A percentile compares a stretch with the other conserved stretches of the same genome.
These are phyloP conservation scores for Nematopogon swammerdamellus DNA, from an alignment of 2,888 invertebrate genomes.

Conservation along the genomic window DNA sequence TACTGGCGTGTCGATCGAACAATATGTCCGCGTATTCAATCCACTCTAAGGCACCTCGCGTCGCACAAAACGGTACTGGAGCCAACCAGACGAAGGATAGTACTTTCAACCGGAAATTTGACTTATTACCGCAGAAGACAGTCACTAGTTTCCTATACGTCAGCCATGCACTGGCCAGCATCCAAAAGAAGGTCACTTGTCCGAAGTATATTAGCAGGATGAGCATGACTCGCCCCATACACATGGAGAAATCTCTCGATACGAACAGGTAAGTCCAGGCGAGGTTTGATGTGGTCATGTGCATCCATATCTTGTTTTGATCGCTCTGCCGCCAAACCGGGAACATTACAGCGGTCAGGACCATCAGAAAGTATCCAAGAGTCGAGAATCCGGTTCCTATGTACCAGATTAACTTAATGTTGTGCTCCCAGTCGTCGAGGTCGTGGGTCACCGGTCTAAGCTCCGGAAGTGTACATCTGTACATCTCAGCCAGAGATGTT, in stretches of 20 bases:
- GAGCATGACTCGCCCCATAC: background rate
- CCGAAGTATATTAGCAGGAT: background rate
- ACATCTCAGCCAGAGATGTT: background rate
- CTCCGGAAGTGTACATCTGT: background rate
- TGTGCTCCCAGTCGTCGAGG: background rate
- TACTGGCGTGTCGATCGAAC: background rate
- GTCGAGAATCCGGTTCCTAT: background rate
- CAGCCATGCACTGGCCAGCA: background rate
- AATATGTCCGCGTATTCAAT: background rate
- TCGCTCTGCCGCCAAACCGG: background rate
- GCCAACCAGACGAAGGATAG: background rate
- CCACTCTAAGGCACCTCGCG: background rate
- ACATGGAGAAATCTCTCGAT: background rate
- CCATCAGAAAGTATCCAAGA: background rate
- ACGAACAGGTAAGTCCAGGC: background rate
- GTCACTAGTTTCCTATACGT: background rate
- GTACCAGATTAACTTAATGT: background rate
- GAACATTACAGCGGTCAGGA: background rate
- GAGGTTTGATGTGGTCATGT: background rate
- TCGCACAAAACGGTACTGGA: background rate
- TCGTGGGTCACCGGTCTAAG: background rate
- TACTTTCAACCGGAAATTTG: background rate
- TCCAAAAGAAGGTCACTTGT: background rate
- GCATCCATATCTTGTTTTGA: background rate
- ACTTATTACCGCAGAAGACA: background rate